A percentile compares a stretch with the other conserved stretches of the same genome.
These are phyloP conservation scores for Struthio camelus DNA, from an alignment of 2,113 vertebrate species.

Conservation along the genomic window DNA sequence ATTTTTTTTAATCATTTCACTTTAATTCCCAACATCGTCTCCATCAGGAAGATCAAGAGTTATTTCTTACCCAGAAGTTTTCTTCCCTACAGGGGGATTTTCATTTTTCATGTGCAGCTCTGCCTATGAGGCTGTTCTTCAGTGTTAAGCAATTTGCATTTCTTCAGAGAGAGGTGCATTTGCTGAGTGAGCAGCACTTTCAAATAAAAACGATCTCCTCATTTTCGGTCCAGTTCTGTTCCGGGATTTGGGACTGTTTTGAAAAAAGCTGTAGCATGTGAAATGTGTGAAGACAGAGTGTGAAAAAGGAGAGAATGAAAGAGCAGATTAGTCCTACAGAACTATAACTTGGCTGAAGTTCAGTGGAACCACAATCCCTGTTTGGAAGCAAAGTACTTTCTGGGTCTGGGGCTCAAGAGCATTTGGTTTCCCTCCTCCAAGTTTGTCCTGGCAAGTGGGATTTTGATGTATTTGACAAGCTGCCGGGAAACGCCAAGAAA, in stretches of 20 bases:
- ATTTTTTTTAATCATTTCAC: constrained; percentile 49
- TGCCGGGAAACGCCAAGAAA: not conserved
- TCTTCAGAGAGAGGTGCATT: constrained; percentile 57
- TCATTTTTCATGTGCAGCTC: constrained; percentile 49
- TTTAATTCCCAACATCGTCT: constrained; percentile 58
- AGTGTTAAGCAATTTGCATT: constrained; percentile 57
- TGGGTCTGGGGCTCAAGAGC: not conserved
- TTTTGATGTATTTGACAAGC: not conserved
- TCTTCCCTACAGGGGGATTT: constrained; percentile 20
- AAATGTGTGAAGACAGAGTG: not conserved
- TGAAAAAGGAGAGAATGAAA: not conserved
- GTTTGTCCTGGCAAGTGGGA: not conserved
- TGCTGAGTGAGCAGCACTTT: constrained; percentile 66
- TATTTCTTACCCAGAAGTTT: constrained; percentile 43
- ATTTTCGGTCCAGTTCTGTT: constrained; percentile 38
- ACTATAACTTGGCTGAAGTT: not conserved
- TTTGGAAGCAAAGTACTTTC: not conserved
- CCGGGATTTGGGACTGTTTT: not conserved
- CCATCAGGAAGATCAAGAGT: constrained; percentile 66
- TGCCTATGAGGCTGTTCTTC: constrained; percentile 55
- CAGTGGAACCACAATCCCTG: not conserved
- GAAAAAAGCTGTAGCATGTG: not conserved
- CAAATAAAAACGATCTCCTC: constrained; percentile 50
- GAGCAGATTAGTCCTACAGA: not conserved
- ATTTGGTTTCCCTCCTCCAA: constrained; percentile 24